Conservation (phyloP, 2,113 vertebrate genomes). For the Rhodinocichla rosea region DNA sequence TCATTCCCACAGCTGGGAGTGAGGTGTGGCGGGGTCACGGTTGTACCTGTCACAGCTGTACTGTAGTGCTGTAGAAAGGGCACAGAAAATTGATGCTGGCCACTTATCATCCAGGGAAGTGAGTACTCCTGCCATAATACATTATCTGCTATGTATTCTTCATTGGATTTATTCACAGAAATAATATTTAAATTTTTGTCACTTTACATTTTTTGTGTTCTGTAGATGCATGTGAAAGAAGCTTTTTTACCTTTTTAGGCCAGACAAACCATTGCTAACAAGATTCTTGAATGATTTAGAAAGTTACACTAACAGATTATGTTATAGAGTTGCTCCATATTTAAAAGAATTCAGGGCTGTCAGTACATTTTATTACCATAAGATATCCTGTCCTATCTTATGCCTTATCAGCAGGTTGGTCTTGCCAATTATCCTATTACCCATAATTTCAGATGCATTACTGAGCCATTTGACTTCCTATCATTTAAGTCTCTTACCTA, state of each 20-base stretch:
- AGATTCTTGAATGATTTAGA: not conserved
- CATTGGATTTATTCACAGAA: not conserved
- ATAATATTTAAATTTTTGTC: not conserved
- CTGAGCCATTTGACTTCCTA: not conserved
- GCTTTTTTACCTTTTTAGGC: not conserved
- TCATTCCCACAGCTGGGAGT: not conserved
- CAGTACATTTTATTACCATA: not conserved
- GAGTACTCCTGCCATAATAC: not conserved
- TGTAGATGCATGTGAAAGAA: not conserved
- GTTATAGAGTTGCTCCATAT: not conserved
- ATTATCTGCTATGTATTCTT: not conserved
- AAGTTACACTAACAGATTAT: not conserved
- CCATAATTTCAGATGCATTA: not conserved
- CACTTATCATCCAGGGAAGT: not conserved
- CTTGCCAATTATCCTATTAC: conserved; percentile 14
- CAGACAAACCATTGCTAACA: not conserved
- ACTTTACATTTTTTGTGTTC: not conserved
- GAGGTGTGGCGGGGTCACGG: rapidly evolving
- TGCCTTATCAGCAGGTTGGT: conserved; percentile 12
- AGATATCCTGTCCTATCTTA: not conserved
- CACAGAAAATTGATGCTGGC: not conserved
- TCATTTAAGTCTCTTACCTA: not conserved
- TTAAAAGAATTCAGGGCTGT: conserved; percentile 25
- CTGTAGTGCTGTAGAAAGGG: not conserved
- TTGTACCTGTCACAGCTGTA: not conserved